A percentile compares a stretch with the other conserved stretches of the same genome.
phyloP scores from a whole-genome alignment of 2,113 vertebrate genomes.

The Dermatemys mawii region DNA sequence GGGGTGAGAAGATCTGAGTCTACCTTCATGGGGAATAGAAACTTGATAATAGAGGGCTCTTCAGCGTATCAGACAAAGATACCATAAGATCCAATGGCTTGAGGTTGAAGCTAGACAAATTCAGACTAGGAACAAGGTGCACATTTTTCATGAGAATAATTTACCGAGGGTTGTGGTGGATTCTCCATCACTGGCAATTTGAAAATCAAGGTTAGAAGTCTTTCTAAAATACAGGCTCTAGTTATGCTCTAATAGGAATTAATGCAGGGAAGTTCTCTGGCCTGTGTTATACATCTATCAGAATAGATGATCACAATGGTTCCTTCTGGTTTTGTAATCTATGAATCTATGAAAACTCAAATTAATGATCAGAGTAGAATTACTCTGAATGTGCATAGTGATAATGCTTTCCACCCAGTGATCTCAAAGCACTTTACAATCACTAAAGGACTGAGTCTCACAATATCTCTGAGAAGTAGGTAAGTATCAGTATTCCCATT shows the following conservation, averaged over 20 bases:
- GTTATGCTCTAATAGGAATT: not conserved
- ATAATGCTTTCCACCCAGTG: not conserved
- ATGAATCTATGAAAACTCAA: slow-evolving; percentile 1
- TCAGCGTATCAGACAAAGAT: not conserved
- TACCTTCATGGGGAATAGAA: not conserved
- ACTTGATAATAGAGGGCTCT: not conserved
- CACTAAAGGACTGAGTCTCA: not conserved
- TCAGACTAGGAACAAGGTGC: not conserved
- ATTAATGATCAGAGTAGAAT: not conserved
- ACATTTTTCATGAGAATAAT: not conserved
- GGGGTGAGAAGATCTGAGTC: not conserved
- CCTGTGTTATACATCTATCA: not conserved
- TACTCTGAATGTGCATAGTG: not conserved
- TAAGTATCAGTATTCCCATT: not conserved
- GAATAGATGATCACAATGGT: not conserved
- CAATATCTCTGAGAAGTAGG: slow-evolving; percentile 12
- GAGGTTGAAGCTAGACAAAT: not conserved
- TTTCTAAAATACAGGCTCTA: not conserved
- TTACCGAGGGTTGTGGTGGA: not conserved
- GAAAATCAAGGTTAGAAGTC: not conserved
- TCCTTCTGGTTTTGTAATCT: not conserved
- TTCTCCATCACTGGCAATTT: not conserved
- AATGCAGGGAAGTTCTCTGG: not conserved
- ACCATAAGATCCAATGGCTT: not conserved
- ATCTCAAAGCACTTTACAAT: not conserved